Conservation (phyloP, 1,140 invertebrate genomes). For the Drosophila elegans region DNA sequence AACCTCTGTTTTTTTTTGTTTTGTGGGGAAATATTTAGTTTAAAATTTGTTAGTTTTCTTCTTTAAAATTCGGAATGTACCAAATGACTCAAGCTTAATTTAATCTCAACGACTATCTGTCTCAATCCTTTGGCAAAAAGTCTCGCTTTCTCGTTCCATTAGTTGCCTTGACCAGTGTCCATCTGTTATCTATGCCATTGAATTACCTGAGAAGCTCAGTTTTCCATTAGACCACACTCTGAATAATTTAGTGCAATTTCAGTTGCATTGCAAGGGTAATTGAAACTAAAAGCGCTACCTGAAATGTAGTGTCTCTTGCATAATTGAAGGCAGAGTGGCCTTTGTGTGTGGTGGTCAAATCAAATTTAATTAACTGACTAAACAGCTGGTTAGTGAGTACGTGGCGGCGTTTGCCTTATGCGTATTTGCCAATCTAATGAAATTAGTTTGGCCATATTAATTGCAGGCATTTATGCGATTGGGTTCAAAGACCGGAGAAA, state of each 20-base stretch:
- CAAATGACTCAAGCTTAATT: neutral
- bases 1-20: no score
- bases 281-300: conserved; percentile 44
- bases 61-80: neutral
- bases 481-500: neutral
- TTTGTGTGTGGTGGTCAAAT: conserved; percentile 36
- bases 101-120: neutral
- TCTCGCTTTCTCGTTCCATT: neutral
- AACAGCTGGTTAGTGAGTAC: conserved; percentile 27
- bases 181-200: conserved; percentile 30
- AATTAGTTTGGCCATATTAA: conserved; percentile 50
- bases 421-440: conserved; percentile 33
- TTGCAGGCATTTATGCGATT: conserved; percentile 10
- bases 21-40: no score
- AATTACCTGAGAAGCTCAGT: neutral
- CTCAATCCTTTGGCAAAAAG: conserved; percentile 4
- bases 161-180: conserved; percentile 1
- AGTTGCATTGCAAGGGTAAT: conserved; percentile 33
- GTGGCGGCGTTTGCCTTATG: conserved; percentile 21
- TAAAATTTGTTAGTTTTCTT: no score
- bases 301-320: conserved; percentile 14
- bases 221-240: conserved; percentile 27
- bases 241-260: conserved; percentile 50
- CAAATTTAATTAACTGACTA: conserved; percentile 67
- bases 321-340: conserved; percentile 34